Evolutionary conservation across 1,140 invertebrate species (phyloP).

Genomic region (Drosophila rufa): DNA sequence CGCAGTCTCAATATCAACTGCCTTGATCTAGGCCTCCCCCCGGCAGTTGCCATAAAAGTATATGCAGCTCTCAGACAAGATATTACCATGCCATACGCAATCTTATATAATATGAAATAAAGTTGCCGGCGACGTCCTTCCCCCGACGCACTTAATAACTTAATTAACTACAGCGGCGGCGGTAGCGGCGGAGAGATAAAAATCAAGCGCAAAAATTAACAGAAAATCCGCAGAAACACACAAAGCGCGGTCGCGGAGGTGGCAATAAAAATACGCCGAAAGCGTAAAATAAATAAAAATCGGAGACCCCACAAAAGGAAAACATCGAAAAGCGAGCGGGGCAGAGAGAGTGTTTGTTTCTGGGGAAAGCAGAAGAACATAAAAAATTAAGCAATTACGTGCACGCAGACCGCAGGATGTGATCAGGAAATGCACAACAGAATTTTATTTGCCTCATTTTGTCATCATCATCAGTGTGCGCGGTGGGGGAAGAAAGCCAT

Average conservation of each 20-base stretch:
- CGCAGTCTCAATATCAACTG: constrained; percentile 54
- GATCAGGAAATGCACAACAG: constrained; percentile 70
- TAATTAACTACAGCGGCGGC: constrained; percentile 65
- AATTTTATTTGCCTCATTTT: constrained; percentile 75
- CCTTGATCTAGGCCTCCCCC: constrained; percentile 68
- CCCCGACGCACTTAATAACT: constrained; percentile 73
- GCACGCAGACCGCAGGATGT: constrained; percentile 55
- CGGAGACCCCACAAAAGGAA: constrained; percentile 30
- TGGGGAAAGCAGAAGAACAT: constrained; percentile 34
- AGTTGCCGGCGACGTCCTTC: constrained; percentile 43
- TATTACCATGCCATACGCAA: constrained; percentile 28
- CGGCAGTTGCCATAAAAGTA: constrained; percentile 54
- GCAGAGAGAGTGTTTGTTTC: background rate
- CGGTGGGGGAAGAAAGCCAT: background rate
- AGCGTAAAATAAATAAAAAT: constrained; percentile 53
- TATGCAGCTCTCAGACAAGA: constrained; percentile 37
- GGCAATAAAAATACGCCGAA: constrained; percentile 63
- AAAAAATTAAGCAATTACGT: constrained; percentile 81
- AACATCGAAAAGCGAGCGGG: background rate
- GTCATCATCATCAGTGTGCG: constrained; percentile 57
- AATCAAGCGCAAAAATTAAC: constrained; percentile 77
- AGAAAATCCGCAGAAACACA: constrained; percentile 46
- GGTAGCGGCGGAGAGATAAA: constrained; percentile 58
- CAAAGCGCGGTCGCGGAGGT: constrained; percentile 1
- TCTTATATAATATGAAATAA: constrained; percentile 58